Evolutionary conservation across 2,888 invertebrate genomes (phyloP).

Genomic region (Aradus depressus): DNA sequence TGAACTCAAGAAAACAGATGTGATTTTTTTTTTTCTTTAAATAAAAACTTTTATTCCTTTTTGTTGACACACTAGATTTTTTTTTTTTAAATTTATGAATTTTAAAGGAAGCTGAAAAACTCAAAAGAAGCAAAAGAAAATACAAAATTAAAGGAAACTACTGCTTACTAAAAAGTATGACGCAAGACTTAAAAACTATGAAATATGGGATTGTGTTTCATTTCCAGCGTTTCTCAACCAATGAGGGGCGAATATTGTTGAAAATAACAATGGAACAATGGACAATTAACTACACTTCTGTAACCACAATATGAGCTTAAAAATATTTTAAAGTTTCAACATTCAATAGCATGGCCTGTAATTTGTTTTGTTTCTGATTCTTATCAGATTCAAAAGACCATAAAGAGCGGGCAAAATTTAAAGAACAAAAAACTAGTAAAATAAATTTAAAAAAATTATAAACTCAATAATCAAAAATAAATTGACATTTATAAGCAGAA

Average conservation of each 20-base stretch:
- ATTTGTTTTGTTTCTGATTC: too few species aligned
- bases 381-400: too few species aligned
- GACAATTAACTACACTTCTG: too few species aligned
- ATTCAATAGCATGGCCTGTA: too few species aligned
- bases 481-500: neutral
- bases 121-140: conserved; percentile 27
- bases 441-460: conserved; percentile 15
- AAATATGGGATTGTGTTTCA: neutral
- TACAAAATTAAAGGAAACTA: too few species aligned
- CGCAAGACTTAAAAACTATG: conserved; percentile 26
- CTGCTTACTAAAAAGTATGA: conserved; percentile 30
- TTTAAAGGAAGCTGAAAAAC: conserved; percentile 28
- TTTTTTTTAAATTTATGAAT: conserved; percentile 26
- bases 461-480: conserved; percentile 8
- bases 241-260: too few species aligned
- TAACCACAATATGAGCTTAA: too few species aligned
- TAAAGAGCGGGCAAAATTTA: too few species aligned
- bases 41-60: conserved; percentile 18
- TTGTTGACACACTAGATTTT: conserved; percentile 27
- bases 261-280: too few species aligned
- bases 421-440: conserved; percentile 15
- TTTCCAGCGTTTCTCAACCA: conserved; percentile 3
- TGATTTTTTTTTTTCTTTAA: conserved; percentile 12
- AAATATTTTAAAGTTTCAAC: too few species aligned
- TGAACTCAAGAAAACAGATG: conserved; percentile 26